These are phyloP conservation scores for Loxodonta africana DNA, from an alignment of 2,113 vertebrate genomes.

Conservation along the genomic window DNA sequence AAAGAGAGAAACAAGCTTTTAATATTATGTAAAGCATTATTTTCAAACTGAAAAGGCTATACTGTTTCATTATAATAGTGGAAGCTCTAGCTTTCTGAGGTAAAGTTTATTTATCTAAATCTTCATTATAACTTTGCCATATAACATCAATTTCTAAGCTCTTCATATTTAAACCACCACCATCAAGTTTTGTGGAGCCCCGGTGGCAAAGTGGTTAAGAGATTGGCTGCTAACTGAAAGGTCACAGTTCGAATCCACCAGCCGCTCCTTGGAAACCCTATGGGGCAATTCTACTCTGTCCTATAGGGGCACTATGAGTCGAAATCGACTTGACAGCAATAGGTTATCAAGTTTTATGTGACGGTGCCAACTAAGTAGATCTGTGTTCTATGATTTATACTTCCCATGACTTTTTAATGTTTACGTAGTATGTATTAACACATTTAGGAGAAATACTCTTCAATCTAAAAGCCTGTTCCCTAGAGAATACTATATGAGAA, in stretches of 20 bases:
- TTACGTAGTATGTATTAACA: not conserved
- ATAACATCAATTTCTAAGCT: not conserved
- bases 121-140: slow-evolving; percentile 12
- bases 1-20: not conserved
- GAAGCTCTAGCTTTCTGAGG: slow-evolving; percentile 31
- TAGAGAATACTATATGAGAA: not conserved
- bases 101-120: not conserved
- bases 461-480: not conserved
- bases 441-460: not conserved
- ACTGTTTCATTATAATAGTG: not conserved
- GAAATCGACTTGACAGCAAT: no score
- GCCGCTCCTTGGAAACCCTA: no score
- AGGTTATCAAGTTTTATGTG: not conserved
- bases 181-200: not conserved
- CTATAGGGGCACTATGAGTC: no score
- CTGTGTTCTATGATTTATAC: not conserved
- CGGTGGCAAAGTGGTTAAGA: no score
- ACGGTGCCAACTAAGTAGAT: not conserved
- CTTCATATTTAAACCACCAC: not conserved
- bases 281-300: no score
- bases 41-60: slow-evolving; percentile 18
- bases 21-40: not conserved
- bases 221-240: no score
- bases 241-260: no score
- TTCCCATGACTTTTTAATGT: not conserved